Base-by-base conservation (phyloP, 2,888 invertebrate genomes). In the Catocala nupta region DNA sequence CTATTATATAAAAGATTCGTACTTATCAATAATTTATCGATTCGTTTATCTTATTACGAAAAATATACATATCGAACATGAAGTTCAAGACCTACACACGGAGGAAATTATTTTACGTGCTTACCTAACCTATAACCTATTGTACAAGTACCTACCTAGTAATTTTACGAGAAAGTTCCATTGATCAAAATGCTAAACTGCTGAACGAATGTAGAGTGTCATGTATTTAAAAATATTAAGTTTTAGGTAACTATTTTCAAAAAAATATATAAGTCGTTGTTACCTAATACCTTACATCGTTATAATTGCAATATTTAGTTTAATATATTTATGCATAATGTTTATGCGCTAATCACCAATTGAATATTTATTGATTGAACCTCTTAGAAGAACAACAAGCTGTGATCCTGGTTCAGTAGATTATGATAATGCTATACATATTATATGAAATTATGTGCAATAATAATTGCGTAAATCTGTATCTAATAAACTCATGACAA, bases 401-500 rank as follows among this genome's bases (percentile, higher is more conserved):
- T 16, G 25, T 25, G 25, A 25, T 25, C 25, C 25, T 25, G 25
- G 25, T 25, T 25, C 3, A 25, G 25, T 25, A 25, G 4, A 25
- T 25, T 3, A 25, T 25, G 25, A 25, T 25, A 25, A 25, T 25
- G 25, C 25, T n/a, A n/a, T n/a, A n/a, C n/a, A n/a, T n/a, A n/a
- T n/a, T n/a, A n/a, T n/a, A n/a, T n/a, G 36, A 1, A 39, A 39
- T 39, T 7, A 39, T 39, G 36, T 9, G 9, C 6, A 39, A 39
- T 5, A 5, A 36, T 7, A 16, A 54, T 57, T 12, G 13, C 16
- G 44, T 12, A 13, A 47, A 25, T 8, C 25, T 25, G 9, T 16
- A 9, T 25, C 25, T 51, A 49, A 50, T 59, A 57, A 54, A 48
- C 55, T 54, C 57, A 63, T 70, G 70, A 73, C 75, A 78, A 77